Conservation (phyloP, 2,888 invertebrate genomes). For the Notodromas monacha region DNA sequence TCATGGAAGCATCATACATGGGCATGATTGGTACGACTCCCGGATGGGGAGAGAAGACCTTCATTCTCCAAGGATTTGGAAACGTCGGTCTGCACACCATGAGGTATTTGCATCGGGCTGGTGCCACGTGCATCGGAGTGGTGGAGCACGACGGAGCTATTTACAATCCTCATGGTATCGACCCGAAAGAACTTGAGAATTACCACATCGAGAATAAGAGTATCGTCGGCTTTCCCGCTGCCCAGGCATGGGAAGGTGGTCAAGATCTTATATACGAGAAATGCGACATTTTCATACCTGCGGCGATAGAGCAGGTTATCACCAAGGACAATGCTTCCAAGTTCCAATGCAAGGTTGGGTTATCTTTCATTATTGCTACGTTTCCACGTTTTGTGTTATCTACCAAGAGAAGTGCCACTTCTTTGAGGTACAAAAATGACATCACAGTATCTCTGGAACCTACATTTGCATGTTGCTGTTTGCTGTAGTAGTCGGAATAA, state of each 20-base stretch:
- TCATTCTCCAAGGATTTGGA: constrained; percentile 81
- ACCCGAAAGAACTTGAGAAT: constrained; percentile 46
- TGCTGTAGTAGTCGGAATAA: too few species aligned
- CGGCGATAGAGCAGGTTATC: constrained; percentile 77
- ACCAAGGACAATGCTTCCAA: constrained; percentile 56
- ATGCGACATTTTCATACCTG: constrained; percentile 86
- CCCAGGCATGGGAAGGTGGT: constrained; percentile 46
- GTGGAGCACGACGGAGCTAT: constrained; percentile 64
- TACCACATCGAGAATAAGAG: constrained; percentile 59
- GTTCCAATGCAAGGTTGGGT: constrained; percentile 69
- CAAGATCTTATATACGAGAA: constrained; percentile 62
- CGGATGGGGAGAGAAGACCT: constrained; percentile 78
- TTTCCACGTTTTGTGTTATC: too few species aligned
- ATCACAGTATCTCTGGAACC: too few species aligned
- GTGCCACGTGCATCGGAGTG: constrained; percentile 66
- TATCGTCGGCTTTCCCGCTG: constrained; percentile 73
- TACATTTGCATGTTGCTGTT: too few species aligned
- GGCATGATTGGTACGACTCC: constrained; percentile 62
- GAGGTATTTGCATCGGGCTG: constrained; percentile 67
- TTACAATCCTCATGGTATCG: constrained; percentile 58
- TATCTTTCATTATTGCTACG: too few species aligned
- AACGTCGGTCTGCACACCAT: constrained; percentile 88
- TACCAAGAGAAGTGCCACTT: too few species aligned
- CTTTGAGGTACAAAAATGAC: too few species aligned
- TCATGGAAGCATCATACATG: constrained; percentile 80